Conservation (phyloP, 1,140 invertebrate species). For the Wasmannia auropunctata region DNA sequence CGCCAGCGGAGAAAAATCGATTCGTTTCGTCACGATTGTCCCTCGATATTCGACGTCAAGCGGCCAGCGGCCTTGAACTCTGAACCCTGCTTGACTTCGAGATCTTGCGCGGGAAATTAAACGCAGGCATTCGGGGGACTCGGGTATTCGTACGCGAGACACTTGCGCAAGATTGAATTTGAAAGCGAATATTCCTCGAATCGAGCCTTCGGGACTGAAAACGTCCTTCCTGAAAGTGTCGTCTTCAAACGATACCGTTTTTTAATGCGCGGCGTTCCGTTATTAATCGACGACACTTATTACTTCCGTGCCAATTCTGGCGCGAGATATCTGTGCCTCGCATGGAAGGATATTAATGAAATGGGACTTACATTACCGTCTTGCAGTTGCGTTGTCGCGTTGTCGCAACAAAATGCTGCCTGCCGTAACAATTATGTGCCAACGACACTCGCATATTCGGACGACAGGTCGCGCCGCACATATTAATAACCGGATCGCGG, state of each 20-base stretch:
- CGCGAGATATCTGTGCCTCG: not conserved
- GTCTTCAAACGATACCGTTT: not conserved
- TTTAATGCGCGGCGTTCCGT: too few species aligned
- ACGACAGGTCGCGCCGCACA: not conserved
- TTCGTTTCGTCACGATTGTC: not conserved
- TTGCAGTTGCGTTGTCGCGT: conserved; percentile 8
- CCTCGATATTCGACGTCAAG: not conserved
- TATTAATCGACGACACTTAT: not conserved
- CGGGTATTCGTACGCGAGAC: not conserved
- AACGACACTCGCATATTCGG: conserved; percentile 36
- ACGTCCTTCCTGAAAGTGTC: too few species aligned
- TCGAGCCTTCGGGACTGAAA: too few species aligned
- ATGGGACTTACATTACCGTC: not conserved
- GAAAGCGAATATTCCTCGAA: not conserved
- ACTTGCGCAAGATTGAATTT: not conserved
- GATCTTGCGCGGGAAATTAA: not conserved
- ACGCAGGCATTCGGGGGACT: not conserved
- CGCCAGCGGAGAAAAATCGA: not conserved
- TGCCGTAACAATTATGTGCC: conserved; percentile 46
- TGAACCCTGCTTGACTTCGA: not conserved
- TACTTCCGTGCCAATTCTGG: not conserved
- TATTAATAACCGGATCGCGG: conserved; percentile 34
- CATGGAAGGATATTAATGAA: not conserved
- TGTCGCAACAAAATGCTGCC: conserved; percentile 35
- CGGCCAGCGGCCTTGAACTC: conserved; percentile 18